phyloP scores from a whole-genome alignment of 2,888 invertebrate genomes.

The Stenchaetothrips biformis region DNA sequence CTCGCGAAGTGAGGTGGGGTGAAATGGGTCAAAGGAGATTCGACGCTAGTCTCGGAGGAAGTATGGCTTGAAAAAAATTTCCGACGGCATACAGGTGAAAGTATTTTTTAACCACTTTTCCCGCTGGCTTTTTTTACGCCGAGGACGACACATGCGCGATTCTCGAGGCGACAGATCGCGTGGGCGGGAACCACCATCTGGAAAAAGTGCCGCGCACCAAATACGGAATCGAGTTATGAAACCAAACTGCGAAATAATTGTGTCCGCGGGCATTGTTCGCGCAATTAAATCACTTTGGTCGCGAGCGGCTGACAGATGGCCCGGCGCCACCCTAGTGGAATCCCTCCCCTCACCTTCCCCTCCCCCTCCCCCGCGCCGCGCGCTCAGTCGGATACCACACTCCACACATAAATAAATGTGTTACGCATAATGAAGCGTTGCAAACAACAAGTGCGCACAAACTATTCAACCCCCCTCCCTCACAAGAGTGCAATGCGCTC shows the following conservation, averaged over 20 bases:
- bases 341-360: neutral
- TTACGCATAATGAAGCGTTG: constrained; percentile 5
- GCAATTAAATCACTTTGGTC: constrained; percentile 9
- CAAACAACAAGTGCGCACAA: constrained; percentile 7
- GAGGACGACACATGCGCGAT: neutral
- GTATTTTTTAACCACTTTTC: too few species aligned
- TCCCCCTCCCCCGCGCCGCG: neutral
- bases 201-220: neutral
- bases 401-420: constrained; percentile 19
- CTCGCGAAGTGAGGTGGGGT: too few species aligned
- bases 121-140: neutral
- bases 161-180: neutral
- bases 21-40: too few species aligned
- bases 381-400: neutral
- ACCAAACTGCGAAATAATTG: constrained; percentile 25
- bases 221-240: constrained; percentile 13
- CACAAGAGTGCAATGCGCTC: neutral
- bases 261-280: constrained; percentile 22
- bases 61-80: too few species aligned
- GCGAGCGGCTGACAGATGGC: constrained; percentile 9
- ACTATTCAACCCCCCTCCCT: neutral
- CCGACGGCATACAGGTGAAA: too few species aligned
- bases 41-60: too few species aligned
- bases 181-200: neutral
- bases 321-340: neutral